Percentiles rank a stretch among this genome's conserved stretches.
phyloP scores from a whole-genome alignment of 2,797 vertebrate species.

The Pseudochirops corinnae region DNA sequence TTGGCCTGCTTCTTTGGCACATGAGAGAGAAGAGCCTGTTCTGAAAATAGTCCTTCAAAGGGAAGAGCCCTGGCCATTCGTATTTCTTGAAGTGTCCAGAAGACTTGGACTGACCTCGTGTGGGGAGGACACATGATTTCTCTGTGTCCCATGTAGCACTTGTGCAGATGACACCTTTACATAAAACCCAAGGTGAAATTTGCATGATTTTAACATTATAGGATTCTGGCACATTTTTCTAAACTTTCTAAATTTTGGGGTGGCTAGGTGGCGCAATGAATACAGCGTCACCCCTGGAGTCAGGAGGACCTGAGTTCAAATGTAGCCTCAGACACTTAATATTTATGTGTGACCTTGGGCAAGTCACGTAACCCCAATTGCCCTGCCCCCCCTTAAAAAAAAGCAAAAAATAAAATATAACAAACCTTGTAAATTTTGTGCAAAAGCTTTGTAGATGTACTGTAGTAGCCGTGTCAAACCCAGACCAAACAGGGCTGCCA shows the following conservation, averaged over 20 bases:
- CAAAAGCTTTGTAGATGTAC: not conserved
- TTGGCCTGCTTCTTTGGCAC: not conserved
- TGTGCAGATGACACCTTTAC: not conserved
- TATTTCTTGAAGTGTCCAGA: not conserved
- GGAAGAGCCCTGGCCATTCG: not conserved
- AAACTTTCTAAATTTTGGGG: not conserved
- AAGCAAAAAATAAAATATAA: too few species aligned
- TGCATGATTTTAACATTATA: not conserved
- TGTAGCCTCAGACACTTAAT: too few species aligned
- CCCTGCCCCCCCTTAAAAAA: too few species aligned
- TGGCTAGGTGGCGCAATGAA: too few species aligned
- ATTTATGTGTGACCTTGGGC: too few species aligned
- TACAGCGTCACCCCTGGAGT: too few species aligned
- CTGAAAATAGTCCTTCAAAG: not conserved
- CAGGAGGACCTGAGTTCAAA: too few species aligned
- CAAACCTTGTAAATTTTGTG: too few species aligned
- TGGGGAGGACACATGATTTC: not conserved
- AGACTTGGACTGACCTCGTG: not conserved
- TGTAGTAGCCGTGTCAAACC: not conserved
- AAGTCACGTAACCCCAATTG: too few species aligned
- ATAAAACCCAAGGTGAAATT: not conserved
- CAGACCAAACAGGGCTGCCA: not conserved
- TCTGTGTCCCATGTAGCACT: not conserved
- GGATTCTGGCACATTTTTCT: not conserved
- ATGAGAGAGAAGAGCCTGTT: not conserved